These are phyloP conservation scores for Hemiscyllium ocellatum DNA, from an alignment of 2,113 vertebrate species.

Conservation along the genomic window DNA sequence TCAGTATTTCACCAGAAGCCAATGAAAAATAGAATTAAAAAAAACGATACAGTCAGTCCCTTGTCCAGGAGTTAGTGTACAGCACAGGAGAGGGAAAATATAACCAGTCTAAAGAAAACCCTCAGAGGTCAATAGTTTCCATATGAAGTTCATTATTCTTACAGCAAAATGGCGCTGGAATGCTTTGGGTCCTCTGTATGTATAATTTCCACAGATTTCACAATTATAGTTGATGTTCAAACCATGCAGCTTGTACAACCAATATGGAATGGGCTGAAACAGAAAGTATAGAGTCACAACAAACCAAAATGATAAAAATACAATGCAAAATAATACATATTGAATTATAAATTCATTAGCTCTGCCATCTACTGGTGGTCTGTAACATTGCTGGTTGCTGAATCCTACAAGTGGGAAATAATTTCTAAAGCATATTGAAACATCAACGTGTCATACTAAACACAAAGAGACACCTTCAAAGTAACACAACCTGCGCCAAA, in stretches of 20 bases:
- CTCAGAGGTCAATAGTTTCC: background rate
- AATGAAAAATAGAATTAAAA: background rate
- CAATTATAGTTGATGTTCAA: conserved; percentile 99
- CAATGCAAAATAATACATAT: background rate
- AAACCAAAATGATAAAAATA: background rate
- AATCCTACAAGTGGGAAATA: background rate
- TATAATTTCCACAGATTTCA: conserved; percentile 98
- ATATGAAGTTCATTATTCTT: conserved; percentile 42
- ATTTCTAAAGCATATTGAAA: background rate
- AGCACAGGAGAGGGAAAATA: background rate
- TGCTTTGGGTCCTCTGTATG: conserved; percentile 92
- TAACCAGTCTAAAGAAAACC: background rate
- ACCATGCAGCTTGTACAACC: conserved; percentile 92
- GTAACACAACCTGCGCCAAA: background rate
- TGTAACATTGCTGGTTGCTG: background rate
- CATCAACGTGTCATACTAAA: background rate
- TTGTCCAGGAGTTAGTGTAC: background rate
- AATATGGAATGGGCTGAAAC: conserved; percentile 87
- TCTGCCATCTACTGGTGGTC: background rate
- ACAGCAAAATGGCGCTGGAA: conserved; percentile 91
- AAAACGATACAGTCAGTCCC: background rate
- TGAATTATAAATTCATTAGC: background rate
- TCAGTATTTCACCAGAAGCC: background rate
- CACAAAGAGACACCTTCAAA: background rate
- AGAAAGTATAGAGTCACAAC: background rate